phyloP scores from a whole-genome alignment of 2,888 invertebrate species.

The Hedya salicella region DNA sequence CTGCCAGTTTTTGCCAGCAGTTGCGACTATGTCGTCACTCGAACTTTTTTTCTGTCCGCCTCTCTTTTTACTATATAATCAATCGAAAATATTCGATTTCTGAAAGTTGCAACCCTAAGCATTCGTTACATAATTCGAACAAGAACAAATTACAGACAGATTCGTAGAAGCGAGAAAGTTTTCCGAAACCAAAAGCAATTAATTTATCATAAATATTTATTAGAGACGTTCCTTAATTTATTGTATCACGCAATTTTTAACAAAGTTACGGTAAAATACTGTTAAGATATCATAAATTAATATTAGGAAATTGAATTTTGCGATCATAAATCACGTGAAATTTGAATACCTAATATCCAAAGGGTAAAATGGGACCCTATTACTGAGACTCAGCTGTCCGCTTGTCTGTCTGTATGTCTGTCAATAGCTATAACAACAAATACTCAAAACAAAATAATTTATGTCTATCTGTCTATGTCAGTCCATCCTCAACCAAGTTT shows the following conservation, averaged over 20 bases:
- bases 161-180: conserved; percentile 71
- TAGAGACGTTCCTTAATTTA: conserved; percentile 63
- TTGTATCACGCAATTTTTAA: conserved; percentile 46
- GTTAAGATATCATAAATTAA: conserved; percentile 38
- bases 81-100: conserved; percentile 51
- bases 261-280: conserved; percentile 49
- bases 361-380: too few relatives aligned
- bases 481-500: too few relatives aligned
- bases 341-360: not conserved
- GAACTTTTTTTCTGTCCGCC: too few relatives aligned
- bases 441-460: too few relatives aligned
- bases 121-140: conserved; percentile 49
- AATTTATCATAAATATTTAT: conserved; percentile 74
- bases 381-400: too few relatives aligned
- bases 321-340: not conserved
- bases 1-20: too few relatives aligned
- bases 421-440: too few relatives aligned
- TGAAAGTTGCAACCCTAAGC: conserved; percentile 40
- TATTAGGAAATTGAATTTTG: conserved; percentile 60
- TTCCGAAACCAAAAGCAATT: conserved; percentile 62
- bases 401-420: too few relatives aligned
- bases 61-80: too few relatives aligned
- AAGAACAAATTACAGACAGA: conserved; percentile 73
- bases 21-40: too few relatives aligned
- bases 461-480: too few relatives aligned